Base-by-base conservation (phyloP, 2,113 vertebrate species). In the Varanus salvator region DNA sequence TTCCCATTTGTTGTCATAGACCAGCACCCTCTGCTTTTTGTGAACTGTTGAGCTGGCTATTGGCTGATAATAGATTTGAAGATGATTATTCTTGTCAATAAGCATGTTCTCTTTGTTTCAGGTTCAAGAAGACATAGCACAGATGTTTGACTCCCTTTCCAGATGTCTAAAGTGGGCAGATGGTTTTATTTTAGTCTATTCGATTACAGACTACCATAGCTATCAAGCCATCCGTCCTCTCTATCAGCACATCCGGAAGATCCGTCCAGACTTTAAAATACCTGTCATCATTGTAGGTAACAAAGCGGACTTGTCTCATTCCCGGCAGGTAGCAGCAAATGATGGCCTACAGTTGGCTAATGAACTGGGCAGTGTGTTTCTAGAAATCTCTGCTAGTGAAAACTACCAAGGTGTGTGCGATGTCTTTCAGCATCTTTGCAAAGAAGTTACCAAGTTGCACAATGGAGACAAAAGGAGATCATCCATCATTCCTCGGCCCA, bases 151-250 rank as follows among this genome's bases (percentile, higher is more conserved):
- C 48, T 94, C 96, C 1, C 93, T 98, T 69, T 96, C 97, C 88
- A 93, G 96, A 64, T 97, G 94, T 0, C 76, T 97, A 77, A 97
- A 97, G 87, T 98, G 97, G 97, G 97, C 98, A 8, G 97, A 98
- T n/a, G 97, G 97, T 85, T 98, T 98, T 90, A 95, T 98, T 76
- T 93, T 98, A 31, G 97, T 98, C 17, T 98, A 98, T 83, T 98
- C 98, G 86, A 97, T 98, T 95, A 98, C 97, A 0, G 97, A 98
- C 96, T 95, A 96, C 21, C 87, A 92, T 93, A 98, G 97, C 96
- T 98, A 97, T 90, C 96, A 96, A 90, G 95, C 94, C 0, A 94
- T 98, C 44, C 97, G 92, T 3, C 96, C 97, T 2, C 97, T 98
- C 54, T 93, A 97, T 71, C 97, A 97, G 92, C 95, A 97, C 86